A percentile compares a stretch with the other conserved stretches of the same genome.
phyloP scores from a whole-genome alignment of 2,888 invertebrate species.

The Papilio demoleus region DNA sequence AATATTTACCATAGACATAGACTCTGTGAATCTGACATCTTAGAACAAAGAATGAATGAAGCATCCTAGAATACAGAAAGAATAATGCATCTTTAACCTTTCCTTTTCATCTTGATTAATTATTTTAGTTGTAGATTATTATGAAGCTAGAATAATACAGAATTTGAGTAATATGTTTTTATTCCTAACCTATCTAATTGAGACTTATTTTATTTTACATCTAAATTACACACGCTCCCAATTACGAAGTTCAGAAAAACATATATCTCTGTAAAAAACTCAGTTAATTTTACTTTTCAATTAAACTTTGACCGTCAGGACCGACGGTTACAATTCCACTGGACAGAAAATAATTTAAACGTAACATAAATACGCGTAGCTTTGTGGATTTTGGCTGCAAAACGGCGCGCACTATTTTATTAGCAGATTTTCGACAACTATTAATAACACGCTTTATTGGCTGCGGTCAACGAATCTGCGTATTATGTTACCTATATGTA shows the following conservation, averaged over 20 bases:
- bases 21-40: no score
- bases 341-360: slow-evolving; percentile 28
- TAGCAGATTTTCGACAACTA: slow-evolving; percentile 33
- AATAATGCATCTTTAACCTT: no score
- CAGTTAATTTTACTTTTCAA: slow-evolving; percentile 21
- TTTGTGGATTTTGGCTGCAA: slow-evolving; percentile 20
- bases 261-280: slow-evolving; percentile 2
- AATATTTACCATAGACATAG: neutral
- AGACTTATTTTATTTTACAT: no score
- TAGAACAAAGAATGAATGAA: no score
- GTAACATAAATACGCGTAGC: slow-evolving; percentile 22
- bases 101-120: no score
- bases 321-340: slow-evolving; percentile 18
- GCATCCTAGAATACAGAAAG: no score
- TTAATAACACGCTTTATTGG: slow-evolving; percentile 32
- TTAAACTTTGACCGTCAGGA: slow-evolving; percentile 2
- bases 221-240: neutral
- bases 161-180: no score
- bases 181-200: no score
- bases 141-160: no score
- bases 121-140: no score
- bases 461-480: slow-evolving; percentile 19
- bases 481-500: slow-evolving; percentile 21
- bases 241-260: neutral
- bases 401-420: slow-evolving; percentile 25